phyloP scores from a whole-genome alignment of 2,888 invertebrate genomes.

The Harpagoxenus sublaevis region DNA sequence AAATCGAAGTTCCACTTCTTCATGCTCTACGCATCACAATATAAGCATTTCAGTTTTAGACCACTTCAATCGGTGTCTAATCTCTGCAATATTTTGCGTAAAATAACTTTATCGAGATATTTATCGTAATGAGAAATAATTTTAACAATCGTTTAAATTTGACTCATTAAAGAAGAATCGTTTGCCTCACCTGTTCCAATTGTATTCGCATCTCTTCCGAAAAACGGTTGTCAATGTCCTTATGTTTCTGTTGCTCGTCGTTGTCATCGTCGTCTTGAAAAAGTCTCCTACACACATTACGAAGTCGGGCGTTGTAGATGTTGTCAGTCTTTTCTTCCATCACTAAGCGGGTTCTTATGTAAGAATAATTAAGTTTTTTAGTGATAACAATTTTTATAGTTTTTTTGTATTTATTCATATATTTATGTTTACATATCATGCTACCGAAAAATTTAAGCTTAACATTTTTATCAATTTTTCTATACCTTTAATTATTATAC shows the following conservation, averaged over 20 bases:
- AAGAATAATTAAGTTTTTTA: constrained; percentile 11
- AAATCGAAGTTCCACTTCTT: constrained; percentile 89
- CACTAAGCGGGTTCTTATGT: constrained; percentile 80
- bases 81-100: neutral
- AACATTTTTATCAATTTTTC: constrained; percentile 1
- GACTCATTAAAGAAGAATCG: neutral
- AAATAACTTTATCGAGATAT: constrained; percentile 13
- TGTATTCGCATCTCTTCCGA: constrained; percentile 76
- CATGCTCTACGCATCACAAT: constrained; percentile 78
- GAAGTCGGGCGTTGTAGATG: constrained; percentile 70
- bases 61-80: neutral
- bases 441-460: neutral
- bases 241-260: constrained; percentile 56
- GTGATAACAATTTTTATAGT: neutral
- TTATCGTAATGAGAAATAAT: neutral
- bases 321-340: constrained; percentile 82
- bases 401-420: constrained; percentile 3
- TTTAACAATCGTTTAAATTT: neutral
- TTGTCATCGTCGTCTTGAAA: constrained; percentile 80
- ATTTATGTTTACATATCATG: neutral
- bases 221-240: constrained; percentile 76
- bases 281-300: constrained; percentile 86
- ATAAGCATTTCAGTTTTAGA: constrained; percentile 23
- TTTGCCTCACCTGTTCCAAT: constrained; percentile 75
- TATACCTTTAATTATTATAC: neutral